These are phyloP conservation scores for Drosophila navojoa DNA, from an alignment of 1,140 invertebrate species.

Conservation along the genomic window DNA sequence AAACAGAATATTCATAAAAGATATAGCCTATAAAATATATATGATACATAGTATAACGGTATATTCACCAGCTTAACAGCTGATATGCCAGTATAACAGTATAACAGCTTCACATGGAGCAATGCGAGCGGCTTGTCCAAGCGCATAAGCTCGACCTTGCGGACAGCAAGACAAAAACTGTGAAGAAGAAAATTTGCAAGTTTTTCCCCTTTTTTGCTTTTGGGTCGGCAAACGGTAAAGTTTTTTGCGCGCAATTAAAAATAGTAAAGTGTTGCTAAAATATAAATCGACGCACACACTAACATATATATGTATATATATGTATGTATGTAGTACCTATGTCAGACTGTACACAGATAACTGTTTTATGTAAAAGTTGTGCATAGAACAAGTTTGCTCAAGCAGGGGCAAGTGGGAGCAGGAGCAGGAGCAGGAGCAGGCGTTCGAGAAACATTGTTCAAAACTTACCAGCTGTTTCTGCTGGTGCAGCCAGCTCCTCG, in stretches of 20 bases:
- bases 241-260: slow-evolving; percentile 1
- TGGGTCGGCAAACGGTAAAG: not conserved
- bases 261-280: slow-evolving; percentile 2
- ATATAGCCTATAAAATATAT: too few species aligned
- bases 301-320: not conserved
- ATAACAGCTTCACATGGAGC: too few species aligned
- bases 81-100: too few species aligned
- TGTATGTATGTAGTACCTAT: not conserved
- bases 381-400: slow-evolving; percentile 18
- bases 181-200: not conserved
- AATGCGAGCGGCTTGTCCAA: not conserved
- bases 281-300: not conserved
- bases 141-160: not conserved
- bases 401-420: not conserved
- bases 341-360: not conserved
- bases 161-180: not conserved
- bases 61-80: too few species aligned
- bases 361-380: slow-evolving; percentile 10
- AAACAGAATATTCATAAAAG: too few species aligned
- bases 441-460: not conserved
- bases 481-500: slow-evolving; percentile 33
- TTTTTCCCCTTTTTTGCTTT: not conserved
- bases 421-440: not conserved
- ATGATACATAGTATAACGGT: too few species aligned
- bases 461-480: slow-evolving; percentile 44